phyloP scores from a whole-genome alignment of 2,797 vertebrate species.

The Galagoides demidoff region DNA sequence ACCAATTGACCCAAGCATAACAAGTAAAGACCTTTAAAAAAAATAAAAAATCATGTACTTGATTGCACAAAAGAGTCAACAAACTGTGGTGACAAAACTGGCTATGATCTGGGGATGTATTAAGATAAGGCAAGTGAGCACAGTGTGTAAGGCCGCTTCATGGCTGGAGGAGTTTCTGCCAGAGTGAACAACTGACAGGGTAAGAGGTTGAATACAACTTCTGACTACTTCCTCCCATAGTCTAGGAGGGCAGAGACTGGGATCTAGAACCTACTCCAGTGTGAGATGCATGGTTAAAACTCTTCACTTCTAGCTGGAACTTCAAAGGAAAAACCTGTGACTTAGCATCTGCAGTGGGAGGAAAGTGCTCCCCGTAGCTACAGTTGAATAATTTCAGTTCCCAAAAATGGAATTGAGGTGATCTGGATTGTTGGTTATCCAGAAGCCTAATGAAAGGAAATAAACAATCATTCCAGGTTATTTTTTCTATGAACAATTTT shows the following conservation, averaged over 20 bases:
- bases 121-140: too few species aligned
- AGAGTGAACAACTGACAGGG: background rate
- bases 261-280: background rate
- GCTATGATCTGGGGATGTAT: accelerated
- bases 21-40: background rate
- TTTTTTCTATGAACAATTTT: background rate
- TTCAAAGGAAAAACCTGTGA: too few species aligned
- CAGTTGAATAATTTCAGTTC: background rate
- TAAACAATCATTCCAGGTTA: background rate
- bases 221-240: accelerated
- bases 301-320: background rate
- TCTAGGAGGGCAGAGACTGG: accelerated
- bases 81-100: accelerated
- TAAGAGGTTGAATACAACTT: too few species aligned
- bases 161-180: background rate
- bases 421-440: background rate
- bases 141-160: accelerated
- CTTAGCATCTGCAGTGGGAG: accelerated
- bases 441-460: background rate
- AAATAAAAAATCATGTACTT: background rate
- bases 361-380: background rate
- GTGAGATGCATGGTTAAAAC: background rate
- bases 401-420: background rate
- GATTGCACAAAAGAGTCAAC: accelerated
- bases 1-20: background rate